These are phyloP conservation scores for Carassius auratus DNA, from an alignment of 2,113 vertebrate genomes.

Conservation along the genomic window DNA sequence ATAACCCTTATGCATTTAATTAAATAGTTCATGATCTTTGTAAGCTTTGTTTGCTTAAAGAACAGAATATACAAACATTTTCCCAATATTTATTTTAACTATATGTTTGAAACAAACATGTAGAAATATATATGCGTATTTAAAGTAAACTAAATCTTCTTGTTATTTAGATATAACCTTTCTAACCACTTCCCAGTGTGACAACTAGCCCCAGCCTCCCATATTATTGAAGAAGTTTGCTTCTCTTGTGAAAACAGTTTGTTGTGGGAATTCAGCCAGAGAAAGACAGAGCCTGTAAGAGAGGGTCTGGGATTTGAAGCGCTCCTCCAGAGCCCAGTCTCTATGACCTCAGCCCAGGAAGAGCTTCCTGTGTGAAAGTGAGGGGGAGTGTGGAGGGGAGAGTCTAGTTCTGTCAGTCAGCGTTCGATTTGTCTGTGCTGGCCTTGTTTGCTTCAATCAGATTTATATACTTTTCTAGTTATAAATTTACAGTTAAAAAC, in stretches of 20 bases:
- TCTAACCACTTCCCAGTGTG: neutral
- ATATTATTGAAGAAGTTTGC: neutral
- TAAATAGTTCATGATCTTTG: neutral
- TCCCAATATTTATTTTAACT: neutral
- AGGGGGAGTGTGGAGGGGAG: conserved; percentile 68
- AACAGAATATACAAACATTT: neutral
- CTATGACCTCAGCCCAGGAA: conserved; percentile 59
- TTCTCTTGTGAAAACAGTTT: conserved; percentile 24
- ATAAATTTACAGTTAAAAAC: conserved; percentile 13
- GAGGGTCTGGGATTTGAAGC: conserved; percentile 34
- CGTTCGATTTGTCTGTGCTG: neutral
- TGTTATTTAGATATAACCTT: neutral
- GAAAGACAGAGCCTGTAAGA: neutral
- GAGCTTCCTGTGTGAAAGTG: conserved; percentile 69
- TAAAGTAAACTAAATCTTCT: neutral
- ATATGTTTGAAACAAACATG: neutral
- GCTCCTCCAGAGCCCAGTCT: conserved; percentile 48
- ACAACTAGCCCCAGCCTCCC: neutral
- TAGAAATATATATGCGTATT: neutral
- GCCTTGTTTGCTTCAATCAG: neutral
- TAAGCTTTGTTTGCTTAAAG: neutral
- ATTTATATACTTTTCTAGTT: neutral
- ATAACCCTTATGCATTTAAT: neutral
- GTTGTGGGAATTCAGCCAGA: conserved; percentile 25
- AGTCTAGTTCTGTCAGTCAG: conserved; percentile 24